Conservation (phyloP, 2,113 vertebrate species). For the Lampris megalopsis region DNA sequence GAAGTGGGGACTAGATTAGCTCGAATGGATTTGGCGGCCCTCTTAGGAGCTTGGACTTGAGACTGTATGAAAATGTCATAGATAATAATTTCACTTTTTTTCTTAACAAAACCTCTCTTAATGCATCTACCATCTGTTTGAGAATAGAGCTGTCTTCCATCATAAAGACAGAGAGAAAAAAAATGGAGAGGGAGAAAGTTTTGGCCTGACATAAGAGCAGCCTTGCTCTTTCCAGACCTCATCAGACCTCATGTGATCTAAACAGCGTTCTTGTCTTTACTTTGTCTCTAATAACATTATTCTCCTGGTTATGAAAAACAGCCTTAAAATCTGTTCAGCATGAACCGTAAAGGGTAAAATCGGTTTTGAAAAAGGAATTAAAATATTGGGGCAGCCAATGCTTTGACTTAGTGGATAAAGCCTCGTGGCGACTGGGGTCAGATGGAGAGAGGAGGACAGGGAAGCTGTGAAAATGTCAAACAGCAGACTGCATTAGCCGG, state of each 20-base stretch:
- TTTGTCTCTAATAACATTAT: slow-evolving; percentile 62
- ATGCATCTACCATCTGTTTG: slow-evolving; percentile 61
- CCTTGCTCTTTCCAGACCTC: slow-evolving; percentile 44
- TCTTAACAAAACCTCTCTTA: slow-evolving; percentile 46
- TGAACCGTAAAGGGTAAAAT: slow-evolving; percentile 52
- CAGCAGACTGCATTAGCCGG: slow-evolving; percentile 61
- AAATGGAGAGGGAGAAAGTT: slow-evolving; percentile 17
- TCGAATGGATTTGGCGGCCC: slow-evolving; percentile 65
- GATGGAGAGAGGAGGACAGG: slow-evolving; percentile 35
- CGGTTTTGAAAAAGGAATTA: slow-evolving; percentile 64
- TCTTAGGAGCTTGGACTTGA: slow-evolving; percentile 57
- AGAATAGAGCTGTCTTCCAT: slow-evolving; percentile 46
- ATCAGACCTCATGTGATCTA: slow-evolving; percentile 59
- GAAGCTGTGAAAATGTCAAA: slow-evolving; percentile 71
- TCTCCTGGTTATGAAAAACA: slow-evolving; percentile 58
- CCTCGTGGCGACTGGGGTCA: slow-evolving; percentile 60
- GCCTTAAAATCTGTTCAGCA: slow-evolving; percentile 69
- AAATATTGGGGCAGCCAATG: slow-evolving; percentile 70
- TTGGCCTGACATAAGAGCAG: slow-evolving; percentile 35
- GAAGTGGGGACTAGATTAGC: slow-evolving; percentile 67
- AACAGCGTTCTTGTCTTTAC: slow-evolving; percentile 55
- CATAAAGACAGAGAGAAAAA: slow-evolving; percentile 11
- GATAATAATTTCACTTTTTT: slow-evolving; percentile 69
- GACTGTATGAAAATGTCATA: slow-evolving; percentile 72
- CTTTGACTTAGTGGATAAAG: slow-evolving; percentile 77